These are phyloP conservation scores for Kradibia gibbosae DNA, from an alignment of 1,140 invertebrate genomes.

Conservation along the genomic window DNA sequence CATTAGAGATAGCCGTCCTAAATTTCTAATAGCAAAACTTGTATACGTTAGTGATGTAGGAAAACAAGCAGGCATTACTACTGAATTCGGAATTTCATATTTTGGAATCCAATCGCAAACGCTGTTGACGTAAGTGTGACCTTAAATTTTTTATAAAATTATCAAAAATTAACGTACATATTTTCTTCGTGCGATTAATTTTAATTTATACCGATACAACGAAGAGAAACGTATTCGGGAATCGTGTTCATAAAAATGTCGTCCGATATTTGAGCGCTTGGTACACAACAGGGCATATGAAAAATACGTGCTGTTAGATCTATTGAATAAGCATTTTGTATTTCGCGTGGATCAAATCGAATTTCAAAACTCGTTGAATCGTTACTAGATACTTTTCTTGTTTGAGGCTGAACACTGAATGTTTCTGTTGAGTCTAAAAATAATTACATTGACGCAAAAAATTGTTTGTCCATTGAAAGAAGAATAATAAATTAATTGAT, in stretches of 20 bases:
- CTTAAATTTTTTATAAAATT: constrained; percentile 44
- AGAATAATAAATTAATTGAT: background rate
- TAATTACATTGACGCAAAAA: no score
- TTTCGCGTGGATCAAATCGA: constrained; percentile 55
- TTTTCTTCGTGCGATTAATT: background rate
- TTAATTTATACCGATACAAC: constrained; percentile 56
- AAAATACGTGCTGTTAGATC: constrained; percentile 55
- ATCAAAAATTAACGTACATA: background rate
- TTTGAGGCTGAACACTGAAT: constrained; percentile 56
- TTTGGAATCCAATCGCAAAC: constrained; percentile 53
- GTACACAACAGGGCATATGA: constrained; percentile 6
- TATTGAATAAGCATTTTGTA: constrained; percentile 51
- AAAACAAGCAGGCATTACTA: constrained; percentile 61
- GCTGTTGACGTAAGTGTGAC: constrained; percentile 55
- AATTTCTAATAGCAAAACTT: constrained; percentile 61
- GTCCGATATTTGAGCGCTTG: background rate
- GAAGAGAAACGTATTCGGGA: constrained; percentile 53
- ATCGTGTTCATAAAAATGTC: constrained; percentile 10
- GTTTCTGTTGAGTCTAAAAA: constrained; percentile 53
- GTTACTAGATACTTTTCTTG: constrained; percentile 38
- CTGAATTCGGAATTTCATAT: constrained; percentile 58
- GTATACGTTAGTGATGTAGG: constrained; percentile 58
- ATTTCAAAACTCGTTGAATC: constrained; percentile 59
- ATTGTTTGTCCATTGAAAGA: background rate
- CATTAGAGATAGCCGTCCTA: constrained; percentile 57